phyloP scores from a whole-genome alignment of 2,797 vertebrate genomes.

The Cyclura pinguis region DNA sequence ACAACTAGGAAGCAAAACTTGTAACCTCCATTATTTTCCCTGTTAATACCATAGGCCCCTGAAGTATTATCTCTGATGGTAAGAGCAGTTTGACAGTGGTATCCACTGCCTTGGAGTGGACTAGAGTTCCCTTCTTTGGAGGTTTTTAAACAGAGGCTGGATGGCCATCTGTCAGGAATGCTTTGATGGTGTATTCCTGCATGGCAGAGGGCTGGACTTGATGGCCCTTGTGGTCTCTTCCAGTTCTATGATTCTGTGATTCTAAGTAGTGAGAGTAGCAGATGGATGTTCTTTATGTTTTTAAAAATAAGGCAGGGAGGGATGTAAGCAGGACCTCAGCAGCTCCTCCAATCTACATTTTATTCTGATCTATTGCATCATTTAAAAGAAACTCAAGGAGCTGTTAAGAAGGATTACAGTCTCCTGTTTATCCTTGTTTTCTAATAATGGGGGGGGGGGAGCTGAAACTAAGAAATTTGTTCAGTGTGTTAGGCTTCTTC shows the following conservation, averaged over 20 bases:
- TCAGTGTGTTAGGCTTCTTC: conserved; percentile 21
- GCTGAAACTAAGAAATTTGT: conserved; percentile 32
- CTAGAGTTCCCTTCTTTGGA: too few species aligned
- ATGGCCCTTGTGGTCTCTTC: too few species aligned
- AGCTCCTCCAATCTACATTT: conserved; percentile 2
- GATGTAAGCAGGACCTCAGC: neutral
- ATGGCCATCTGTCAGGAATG: too few species aligned
- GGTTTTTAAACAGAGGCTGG: too few species aligned
- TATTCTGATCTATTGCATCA: neutral
- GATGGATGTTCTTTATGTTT: neutral
- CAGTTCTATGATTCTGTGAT: too few species aligned
- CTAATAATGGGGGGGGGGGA: neutral
- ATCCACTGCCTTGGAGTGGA: too few species aligned
- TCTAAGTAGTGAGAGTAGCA: neutral
- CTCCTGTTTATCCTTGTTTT: conserved; percentile 29
- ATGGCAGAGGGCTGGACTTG: too few species aligned
- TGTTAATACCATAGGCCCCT: neutral
- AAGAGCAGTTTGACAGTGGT: too few species aligned
- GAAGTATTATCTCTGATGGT: neutral
- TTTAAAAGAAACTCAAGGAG: neutral
- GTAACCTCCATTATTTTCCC: neutral
- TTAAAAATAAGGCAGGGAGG: neutral
- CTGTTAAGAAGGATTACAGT: neutral
- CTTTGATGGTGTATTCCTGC: too few species aligned
- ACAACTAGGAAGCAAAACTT: neutral